phyloP scores from a whole-genome alignment of 2,113 vertebrate species.

The Garra rufa region DNA sequence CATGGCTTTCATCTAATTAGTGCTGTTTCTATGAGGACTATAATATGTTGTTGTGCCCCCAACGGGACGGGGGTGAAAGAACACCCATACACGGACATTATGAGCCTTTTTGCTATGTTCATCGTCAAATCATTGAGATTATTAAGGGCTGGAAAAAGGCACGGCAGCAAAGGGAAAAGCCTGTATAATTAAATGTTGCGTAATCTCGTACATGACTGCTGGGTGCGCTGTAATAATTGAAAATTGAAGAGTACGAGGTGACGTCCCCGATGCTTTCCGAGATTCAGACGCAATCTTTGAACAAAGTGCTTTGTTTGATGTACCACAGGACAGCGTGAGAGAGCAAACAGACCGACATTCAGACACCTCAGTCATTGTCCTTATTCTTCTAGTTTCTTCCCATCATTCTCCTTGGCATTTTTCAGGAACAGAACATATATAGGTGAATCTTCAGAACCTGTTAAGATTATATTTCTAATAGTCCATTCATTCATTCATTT shows the following conservation, averaged over 20 bases:
- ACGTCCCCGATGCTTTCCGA: conserved; percentile 1
- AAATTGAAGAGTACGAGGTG: background rate
- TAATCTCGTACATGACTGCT: conserved; percentile 7
- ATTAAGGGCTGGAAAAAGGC: conserved; percentile 51
- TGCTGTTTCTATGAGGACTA: conserved; percentile 47
- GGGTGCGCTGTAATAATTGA: conserved; percentile 15
- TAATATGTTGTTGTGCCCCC: conserved; percentile 33
- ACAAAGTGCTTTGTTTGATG: conserved; percentile 51
- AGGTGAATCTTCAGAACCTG: background rate
- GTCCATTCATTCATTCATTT: background rate
- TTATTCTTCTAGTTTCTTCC: conserved; percentile 44
- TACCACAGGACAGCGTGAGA: conserved; percentile 35
- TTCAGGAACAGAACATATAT: background rate
- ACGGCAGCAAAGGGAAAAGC: conserved; percentile 36
- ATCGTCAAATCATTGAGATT: conserved; percentile 10
- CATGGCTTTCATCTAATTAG: conserved; percentile 88
- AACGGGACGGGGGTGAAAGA: background rate
- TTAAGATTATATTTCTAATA: background rate
- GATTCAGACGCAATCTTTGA: conserved; percentile 50
- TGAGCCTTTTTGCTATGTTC: conserved; percentile 9
- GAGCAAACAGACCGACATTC: conserved; percentile 6
- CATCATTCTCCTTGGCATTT: background rate
- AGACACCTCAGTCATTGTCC: background rate
- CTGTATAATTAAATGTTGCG: conserved; percentile 18
- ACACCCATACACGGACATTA: conserved; percentile 5